These are phyloP conservation scores for Eurois occulta DNA, from an alignment of 2,888 invertebrate genomes.

Conservation along the genomic window DNA sequence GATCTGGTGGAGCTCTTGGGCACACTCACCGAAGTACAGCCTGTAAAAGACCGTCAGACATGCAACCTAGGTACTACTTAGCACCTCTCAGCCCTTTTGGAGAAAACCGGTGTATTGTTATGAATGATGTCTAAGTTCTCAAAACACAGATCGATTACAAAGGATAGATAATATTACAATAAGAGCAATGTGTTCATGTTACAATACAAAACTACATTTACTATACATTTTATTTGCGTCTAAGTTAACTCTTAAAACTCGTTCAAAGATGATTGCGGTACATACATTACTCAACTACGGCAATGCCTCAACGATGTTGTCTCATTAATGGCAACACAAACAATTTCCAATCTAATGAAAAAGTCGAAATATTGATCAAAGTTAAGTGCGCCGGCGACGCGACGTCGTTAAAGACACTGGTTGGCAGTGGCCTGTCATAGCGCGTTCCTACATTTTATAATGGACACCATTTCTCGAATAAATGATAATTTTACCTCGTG, in stretches of 20 bases:
- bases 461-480: constrained; percentile 67
- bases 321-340: constrained; percentile 55
- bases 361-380: constrained; percentile 69
- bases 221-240: not conserved
- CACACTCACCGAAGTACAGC: too few relatives aligned
- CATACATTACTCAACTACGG: constrained; percentile 47
- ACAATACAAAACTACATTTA: not conserved
- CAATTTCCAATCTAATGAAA: constrained; percentile 60
- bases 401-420: constrained; percentile 38
- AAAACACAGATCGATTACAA: not conserved
- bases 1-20: too few relatives aligned
- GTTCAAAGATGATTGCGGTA: constrained; percentile 36
- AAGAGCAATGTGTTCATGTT: too few relatives aligned
- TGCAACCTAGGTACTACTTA: too few relatives aligned
- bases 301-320: constrained; percentile 44
- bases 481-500: constrained; percentile 64
- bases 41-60: too few relatives aligned
- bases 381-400: constrained; percentile 55
- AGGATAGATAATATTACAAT: not conserved
- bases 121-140: too few relatives aligned
- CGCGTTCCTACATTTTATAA: constrained; percentile 55
- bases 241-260: constrained; percentile 26
- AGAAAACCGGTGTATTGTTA: not conserved
- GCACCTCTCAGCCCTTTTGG: too few relatives aligned
- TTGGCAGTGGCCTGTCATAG: constrained; percentile 12